Percentiles rank a stretch among this genome's conserved stretches.
phyloP scores from a whole-genome alignment of 1,140 invertebrate genomes.

The Zaprionus capensis region DNA sequence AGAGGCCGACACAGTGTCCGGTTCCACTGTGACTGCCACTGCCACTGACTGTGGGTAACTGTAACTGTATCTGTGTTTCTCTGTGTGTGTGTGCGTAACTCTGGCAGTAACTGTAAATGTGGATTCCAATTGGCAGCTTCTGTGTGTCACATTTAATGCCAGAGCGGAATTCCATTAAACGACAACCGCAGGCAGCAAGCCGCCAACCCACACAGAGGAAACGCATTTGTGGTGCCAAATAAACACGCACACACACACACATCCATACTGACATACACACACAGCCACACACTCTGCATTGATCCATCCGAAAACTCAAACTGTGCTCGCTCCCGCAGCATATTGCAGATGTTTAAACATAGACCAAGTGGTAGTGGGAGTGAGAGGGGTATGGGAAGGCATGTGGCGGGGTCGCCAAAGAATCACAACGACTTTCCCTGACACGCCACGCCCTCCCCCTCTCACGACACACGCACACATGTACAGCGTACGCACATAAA shows the following conservation, averaged over 20 bases:
- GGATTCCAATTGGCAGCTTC: constrained; percentile 79
- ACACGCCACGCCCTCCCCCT: constrained; percentile 30
- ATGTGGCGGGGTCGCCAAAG: constrained; percentile 42
- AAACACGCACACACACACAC: constrained; percentile 59
- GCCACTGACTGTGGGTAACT: not conserved
- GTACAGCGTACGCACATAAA: constrained; percentile 65
- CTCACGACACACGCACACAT: constrained; percentile 12
- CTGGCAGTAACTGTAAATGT: constrained; percentile 11
- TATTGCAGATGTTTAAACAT: constrained; percentile 79
- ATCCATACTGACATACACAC: not conserved
- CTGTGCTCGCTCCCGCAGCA: constrained; percentile 61
- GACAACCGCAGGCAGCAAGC: constrained; percentile 78
- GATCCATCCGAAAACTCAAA: constrained; percentile 56
- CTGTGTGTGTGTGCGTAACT: constrained; percentile 25
- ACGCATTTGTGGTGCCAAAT: constrained; percentile 80
- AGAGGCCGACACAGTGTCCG: constrained; percentile 31
- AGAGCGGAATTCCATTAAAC: constrained; percentile 82
- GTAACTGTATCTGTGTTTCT: not conserved
- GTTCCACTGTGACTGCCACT: constrained; percentile 58
- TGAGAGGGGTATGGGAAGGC: not conserved
- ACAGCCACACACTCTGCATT: constrained; percentile 50
- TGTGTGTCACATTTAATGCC: constrained; percentile 81
- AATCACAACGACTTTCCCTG: constrained; percentile 66
- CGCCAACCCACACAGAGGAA: constrained; percentile 59
- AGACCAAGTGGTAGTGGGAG: not conserved